A percentile compares a stretch with the other conserved stretches of the same genome.
These are phyloP conservation scores for Cyphomyrmex costatus DNA, from an alignment of 1,140 invertebrate species.

Conservation along the genomic window DNA sequence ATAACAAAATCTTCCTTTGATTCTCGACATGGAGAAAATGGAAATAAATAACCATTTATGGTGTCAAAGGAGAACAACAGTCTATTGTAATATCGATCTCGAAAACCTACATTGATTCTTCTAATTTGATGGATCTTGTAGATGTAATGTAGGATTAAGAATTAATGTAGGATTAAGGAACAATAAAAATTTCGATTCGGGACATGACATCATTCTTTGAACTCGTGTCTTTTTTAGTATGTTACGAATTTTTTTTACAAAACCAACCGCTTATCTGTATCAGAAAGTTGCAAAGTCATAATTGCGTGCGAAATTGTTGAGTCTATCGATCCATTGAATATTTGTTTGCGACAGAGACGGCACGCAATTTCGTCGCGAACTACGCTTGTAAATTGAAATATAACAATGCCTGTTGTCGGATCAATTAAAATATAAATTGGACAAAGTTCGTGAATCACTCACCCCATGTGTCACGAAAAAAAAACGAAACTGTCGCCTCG, in stretches of 20 bases:
- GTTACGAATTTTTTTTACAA: constrained; percentile 15
- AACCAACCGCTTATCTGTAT: constrained; percentile 33
- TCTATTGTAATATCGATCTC: too few relatives aligned
- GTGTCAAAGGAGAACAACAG: too few relatives aligned
- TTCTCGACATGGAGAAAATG: too few relatives aligned
- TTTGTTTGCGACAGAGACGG: constrained; percentile 42
- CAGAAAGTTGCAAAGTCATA: constrained; percentile 45
- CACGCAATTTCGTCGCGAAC: constrained; percentile 76
- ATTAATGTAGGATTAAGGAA: too few relatives aligned
- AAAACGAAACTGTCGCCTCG: constrained; percentile 48
- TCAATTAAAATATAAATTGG: constrained; percentile 82
- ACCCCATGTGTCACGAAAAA: constrained; percentile 44
- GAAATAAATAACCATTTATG: too few relatives aligned
- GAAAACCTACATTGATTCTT: too few relatives aligned
- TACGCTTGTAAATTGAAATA: constrained; percentile 79
- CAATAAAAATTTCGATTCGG: too few relatives aligned
- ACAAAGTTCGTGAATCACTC: constrained; percentile 70
- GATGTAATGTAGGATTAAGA: too few relatives aligned
- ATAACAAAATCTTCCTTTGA: too few relatives aligned
- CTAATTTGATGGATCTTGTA: too few relatives aligned
- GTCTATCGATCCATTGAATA: constrained; percentile 48
- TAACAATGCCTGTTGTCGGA: constrained; percentile 73
- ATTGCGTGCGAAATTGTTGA: constrained; percentile 52
- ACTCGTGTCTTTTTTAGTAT: neutral
- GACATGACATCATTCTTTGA: neutral